These are phyloP conservation scores for Etheostoma cragini DNA, from an alignment of 2,113 vertebrate genomes.

Conservation along the genomic window DNA sequence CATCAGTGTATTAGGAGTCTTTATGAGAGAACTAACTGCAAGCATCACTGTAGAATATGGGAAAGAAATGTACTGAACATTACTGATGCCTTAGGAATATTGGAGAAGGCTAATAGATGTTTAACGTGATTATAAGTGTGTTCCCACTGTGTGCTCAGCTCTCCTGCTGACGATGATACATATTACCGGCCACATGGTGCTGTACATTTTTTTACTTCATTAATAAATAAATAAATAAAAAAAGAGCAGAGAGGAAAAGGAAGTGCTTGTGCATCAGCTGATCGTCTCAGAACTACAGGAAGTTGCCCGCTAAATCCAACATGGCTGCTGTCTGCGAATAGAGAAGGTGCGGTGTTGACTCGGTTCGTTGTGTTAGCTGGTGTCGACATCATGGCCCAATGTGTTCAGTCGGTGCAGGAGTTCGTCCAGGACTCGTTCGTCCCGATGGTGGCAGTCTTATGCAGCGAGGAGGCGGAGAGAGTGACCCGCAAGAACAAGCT, in stretches of 20 bases:
- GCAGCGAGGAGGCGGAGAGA: conserved; percentile 93
- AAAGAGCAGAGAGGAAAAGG: neutral
- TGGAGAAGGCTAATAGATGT: too few species aligned
- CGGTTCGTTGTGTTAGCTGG: conserved; percentile 5
- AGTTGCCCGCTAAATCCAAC: conserved; percentile 72
- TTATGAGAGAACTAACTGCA: too few species aligned
- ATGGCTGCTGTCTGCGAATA: conserved; percentile 75
- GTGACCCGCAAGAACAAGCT: conserved; percentile 93
- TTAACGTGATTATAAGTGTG: too few species aligned
- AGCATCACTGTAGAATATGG: too few species aligned
- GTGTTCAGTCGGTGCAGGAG: conserved; percentile 96
- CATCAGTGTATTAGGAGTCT: too few species aligned
- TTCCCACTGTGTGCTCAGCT: too few species aligned
- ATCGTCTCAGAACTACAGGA: conserved; percentile 67
- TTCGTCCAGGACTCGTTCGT: conserved; percentile 97
- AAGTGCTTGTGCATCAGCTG: conserved; percentile 69
- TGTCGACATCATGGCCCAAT: conserved; percentile 89
- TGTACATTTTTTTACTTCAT: too few species aligned
- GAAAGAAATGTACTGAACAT: too few species aligned
- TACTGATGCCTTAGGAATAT: too few species aligned
- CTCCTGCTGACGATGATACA: too few species aligned
- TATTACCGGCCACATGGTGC: too few species aligned
- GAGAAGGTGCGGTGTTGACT: conserved; percentile 48
- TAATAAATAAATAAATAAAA: too few species aligned
- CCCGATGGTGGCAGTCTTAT: conserved; percentile 95